Evolutionary conservation across 2,888 invertebrate species (phyloP), one percentile per base, ranked within the genome.

Genomic region (Ormia ochracea): DNA sequence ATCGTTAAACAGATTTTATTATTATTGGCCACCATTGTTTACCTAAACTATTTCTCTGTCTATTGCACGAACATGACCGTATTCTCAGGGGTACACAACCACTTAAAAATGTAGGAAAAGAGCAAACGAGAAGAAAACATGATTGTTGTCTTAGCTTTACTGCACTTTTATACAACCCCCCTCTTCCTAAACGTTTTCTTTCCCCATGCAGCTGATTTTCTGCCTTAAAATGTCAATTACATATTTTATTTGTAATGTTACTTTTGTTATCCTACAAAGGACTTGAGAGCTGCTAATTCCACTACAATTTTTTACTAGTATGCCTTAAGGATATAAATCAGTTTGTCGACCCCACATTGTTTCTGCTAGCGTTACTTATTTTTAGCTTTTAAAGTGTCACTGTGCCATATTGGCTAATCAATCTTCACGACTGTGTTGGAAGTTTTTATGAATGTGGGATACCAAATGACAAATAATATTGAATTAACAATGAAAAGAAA

Each of bases 341-440:
- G 17, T 4, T 36, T 50, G 21, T 23, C 23, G 14, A 33, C 10
- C 23, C 7, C 33, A 19, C 17, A 3, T 14, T 48, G 7, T 6
- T 23, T 33, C 4, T 7, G 0, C 10, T 36, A 21, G 6, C 28
- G 1, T 19, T 5, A 33, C 12, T 21, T 28, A 21, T 1, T n/a
- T 41, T 52, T 52, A 61, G 52, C 52, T 63, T 54, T 36, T 12
- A 45, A 54, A 41, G 26, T 33, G 33, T 36, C 61, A 61, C 23
- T 43, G 45, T 52, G 41, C 52, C 43, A 63, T 63, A 72, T 36
- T 72, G 72, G 33, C 54, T 54, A 45, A 54, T 61, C 52, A 61
- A 54, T 72, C 72, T 61, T 72, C 31, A 33, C 52, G 52, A 41
- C 31, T 19, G 7, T 43, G n/a, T 72, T 26, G 33, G 17, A 17